These are phyloP conservation scores for Drosophila koepferae DNA, from an alignment of 2,888 invertebrate genomes.

Conservation along the genomic window DNA sequence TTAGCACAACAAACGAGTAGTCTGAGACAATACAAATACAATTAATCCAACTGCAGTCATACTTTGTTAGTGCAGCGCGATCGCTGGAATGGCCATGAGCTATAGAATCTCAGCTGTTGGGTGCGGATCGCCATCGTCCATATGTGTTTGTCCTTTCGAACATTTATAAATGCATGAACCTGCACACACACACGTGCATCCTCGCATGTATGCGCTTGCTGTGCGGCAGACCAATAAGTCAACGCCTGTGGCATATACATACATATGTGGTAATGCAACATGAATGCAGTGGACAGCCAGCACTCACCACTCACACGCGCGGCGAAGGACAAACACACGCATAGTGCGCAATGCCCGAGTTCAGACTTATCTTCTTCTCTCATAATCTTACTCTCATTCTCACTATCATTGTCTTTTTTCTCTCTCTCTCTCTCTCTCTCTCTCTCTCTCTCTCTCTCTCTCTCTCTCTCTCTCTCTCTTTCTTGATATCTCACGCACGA, in stretches of 20 bases:
- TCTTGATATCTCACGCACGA: no score
- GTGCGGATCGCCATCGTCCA: conserved; percentile 2
- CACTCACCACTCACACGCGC: neutral
- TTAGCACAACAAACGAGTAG: conserved; percentile 26
- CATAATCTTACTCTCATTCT: no score
- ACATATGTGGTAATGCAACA: conserved; percentile 4
- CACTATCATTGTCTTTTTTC: neutral
- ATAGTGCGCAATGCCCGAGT: neutral
- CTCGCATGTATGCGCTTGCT: neutral
- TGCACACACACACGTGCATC: neutral
- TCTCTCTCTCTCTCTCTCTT: neutral
- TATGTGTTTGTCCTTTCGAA: neutral
- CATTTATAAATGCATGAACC: neutral
- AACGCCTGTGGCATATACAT: conserved; percentile 10
- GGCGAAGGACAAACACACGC: neutral
- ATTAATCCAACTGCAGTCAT: conserved; percentile 58
- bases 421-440: neutral
- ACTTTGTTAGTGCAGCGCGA: conserved; percentile 1
- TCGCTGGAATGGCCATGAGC: neutral
- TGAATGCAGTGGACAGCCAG: conserved; percentile 7
- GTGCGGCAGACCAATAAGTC: conserved; percentile 19
- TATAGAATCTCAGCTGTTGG: neutral
- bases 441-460: neutral
- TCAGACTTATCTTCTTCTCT: neutral
- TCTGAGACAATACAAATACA: conserved; percentile 61